These are phyloP conservation scores for Etheostoma nigrum DNA, from an alignment of 2,797 vertebrate genomes.

Conservation along the genomic window DNA sequence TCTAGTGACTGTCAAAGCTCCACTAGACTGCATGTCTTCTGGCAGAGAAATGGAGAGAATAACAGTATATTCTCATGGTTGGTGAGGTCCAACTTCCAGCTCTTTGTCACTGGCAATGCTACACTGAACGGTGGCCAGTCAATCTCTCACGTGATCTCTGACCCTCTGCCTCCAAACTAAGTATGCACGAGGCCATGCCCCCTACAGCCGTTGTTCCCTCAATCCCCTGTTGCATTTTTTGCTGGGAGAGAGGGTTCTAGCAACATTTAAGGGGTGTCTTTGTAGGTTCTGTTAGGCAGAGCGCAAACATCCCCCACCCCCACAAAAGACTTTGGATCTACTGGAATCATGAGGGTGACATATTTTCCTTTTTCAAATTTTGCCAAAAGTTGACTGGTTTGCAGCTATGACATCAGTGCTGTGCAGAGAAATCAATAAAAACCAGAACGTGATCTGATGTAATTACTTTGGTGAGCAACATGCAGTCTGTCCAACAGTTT, in stretches of 20 bases:
- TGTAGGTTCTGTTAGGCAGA: too few relatives aligned
- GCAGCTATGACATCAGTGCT: background rate
- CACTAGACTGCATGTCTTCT: background rate
- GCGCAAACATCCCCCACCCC: background rate
- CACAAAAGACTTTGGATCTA: background rate
- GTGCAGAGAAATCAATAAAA: background rate
- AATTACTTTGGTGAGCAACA: background rate
- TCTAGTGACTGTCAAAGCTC: background rate
- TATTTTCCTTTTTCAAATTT: background rate
- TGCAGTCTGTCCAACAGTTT: constrained; percentile 5
- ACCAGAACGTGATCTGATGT: background rate
- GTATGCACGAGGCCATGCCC: background rate
- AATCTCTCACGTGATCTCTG: background rate
- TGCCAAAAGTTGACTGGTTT: background rate
- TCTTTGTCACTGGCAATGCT: background rate
- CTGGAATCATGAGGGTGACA: background rate
- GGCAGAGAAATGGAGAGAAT: background rate
- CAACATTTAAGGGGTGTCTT: background rate
- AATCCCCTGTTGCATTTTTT: background rate
- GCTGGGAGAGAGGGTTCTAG: background rate
- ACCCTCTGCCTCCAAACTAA: background rate
- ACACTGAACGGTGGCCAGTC: too few relatives aligned
- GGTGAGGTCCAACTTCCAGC: background rate
- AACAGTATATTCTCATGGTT: background rate
- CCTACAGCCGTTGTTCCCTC: background rate